Percentiles rank a stretch among this genome's conserved stretches.
phyloP scores from a whole-genome alignment of 92 coral and sea anemone species.

The Meandrina meandrites region DNA sequence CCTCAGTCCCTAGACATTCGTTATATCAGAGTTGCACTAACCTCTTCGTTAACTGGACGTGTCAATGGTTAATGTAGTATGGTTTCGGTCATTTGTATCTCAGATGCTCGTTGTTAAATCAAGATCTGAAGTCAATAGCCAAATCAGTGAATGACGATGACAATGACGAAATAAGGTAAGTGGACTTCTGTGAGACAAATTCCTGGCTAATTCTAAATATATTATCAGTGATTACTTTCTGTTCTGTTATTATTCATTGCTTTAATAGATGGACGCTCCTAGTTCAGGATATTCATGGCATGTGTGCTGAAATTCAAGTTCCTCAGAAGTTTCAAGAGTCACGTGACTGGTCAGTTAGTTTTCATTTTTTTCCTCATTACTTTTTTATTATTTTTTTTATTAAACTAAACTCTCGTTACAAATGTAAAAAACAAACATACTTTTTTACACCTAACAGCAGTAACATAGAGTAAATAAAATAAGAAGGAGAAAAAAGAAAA shows the following conservation, averaged over 20 bases:
- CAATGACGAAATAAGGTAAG: conserved; percentile 18
- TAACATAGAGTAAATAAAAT: no score
- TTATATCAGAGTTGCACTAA: no score
- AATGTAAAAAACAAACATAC: no score
- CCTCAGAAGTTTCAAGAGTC: conserved; percentile 37
- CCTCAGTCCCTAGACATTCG: no score
- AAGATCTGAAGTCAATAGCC: conserved; percentile 17
- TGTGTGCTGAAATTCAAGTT: conserved; percentile 69
- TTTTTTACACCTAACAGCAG: no score
- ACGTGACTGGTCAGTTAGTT: conserved; percentile 13
- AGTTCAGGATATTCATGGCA: conserved; percentile 64
- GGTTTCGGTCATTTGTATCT: not conserved
- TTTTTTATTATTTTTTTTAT: no score
- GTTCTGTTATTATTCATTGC: not conserved
- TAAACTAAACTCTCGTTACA: no score
- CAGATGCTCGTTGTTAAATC: conserved; percentile 14
- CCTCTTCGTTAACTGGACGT: no score
- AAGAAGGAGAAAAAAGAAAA: no score
- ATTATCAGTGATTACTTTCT: no score
- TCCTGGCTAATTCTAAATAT: not conserved
- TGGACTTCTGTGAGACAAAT: not conserved
- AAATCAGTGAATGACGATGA: not conserved
- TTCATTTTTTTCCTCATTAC: no score
- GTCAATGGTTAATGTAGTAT: not conserved
- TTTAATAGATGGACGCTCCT: conserved; percentile 63